Percentiles rank a stretch among this genome's conserved stretches.
These are phyloP conservation scores for Melipona quadrifasciata DNA, from an alignment of 1,140 invertebrate genomes.

Conservation along the genomic window DNA sequence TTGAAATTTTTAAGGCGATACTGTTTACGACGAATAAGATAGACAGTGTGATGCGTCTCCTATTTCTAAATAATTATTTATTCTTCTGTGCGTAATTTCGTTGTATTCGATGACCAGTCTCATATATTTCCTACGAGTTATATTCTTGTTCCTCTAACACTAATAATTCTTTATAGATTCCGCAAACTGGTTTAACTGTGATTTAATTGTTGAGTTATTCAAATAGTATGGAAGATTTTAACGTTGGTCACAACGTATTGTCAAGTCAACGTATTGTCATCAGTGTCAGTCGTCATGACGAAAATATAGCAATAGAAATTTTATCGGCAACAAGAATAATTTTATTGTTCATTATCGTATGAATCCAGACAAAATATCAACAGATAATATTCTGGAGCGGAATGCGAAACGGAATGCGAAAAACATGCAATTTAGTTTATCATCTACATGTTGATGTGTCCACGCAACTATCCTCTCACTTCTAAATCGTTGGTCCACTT, in stretches of 20 bases:
- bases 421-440: neutral
- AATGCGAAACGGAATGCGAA: too few species aligned
- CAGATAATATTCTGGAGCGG: neutral
- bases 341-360: neutral
- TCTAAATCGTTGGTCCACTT: slow-evolving; percentile 28
- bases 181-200: slow-evolving; percentile 69
- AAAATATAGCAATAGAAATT: slow-evolving; percentile 12
- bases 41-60: slow-evolving; percentile 29
- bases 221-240: slow-evolving; percentile 46
- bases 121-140: slow-evolving; percentile 39
- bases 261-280: too few species aligned
- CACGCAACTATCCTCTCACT: slow-evolving; percentile 18
- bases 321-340: slow-evolving; percentile 9
- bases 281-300: too few species aligned
- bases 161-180: slow-evolving; percentile 70
- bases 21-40: too few species aligned
- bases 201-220: slow-evolving; percentile 68
- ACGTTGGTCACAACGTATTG: too few species aligned
- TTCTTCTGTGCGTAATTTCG: slow-evolving; percentile 67
- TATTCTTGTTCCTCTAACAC: slow-evolving; percentile 40
- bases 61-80: slow-evolving; percentile 63
- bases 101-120: slow-evolving; percentile 62
- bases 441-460: neutral
- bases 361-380: neutral
- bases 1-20: neutral